Conservation (phyloP, 1,140 invertebrate genomes). For the Camponotus vicinus region DNA sequence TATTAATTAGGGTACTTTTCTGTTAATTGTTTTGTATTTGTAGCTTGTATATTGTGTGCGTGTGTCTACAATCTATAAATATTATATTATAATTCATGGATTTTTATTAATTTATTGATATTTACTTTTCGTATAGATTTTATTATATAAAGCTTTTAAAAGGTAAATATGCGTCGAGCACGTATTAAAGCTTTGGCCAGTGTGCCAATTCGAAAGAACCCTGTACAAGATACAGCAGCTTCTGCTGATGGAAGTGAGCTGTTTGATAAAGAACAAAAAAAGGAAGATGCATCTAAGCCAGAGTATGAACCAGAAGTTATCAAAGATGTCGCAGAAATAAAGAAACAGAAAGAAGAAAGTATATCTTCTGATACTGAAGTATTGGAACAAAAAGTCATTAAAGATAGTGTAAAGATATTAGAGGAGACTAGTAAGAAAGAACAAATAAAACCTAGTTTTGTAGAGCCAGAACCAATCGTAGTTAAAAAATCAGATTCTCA, state of each 20-base stretch:
- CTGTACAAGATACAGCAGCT: conserved; percentile 68
- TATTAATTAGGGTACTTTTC: no score
- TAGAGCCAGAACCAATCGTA: not conserved
- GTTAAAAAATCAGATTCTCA: not conserved
- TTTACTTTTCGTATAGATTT: not conserved
- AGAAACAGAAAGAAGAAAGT: conserved; percentile 35
- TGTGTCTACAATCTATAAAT: not conserved
- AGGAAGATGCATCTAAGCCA: conserved; percentile 27
- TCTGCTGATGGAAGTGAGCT: conserved; percentile 57
- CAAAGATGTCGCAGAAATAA: conserved; percentile 6
- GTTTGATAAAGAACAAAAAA: not conserved
- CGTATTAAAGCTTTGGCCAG: conserved; percentile 86
- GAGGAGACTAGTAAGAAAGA: not conserved
- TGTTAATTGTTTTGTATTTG: not conserved
- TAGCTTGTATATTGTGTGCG: not conserved
- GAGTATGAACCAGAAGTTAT: not conserved
- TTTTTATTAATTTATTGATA: not conserved
- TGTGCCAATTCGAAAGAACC: conserved; percentile 80
- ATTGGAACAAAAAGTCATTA: not conserved
- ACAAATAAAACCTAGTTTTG: conserved; percentile 17
- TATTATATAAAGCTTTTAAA: not conserved
- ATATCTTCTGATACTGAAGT: not conserved
- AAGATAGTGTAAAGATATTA: not conserved
- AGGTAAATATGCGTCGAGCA: conserved; percentile 82
- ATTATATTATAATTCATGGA: not conserved